Base-by-base conservation (phyloP, 2,888 invertebrate genomes). In the Agrochola circellaris region DNA sequence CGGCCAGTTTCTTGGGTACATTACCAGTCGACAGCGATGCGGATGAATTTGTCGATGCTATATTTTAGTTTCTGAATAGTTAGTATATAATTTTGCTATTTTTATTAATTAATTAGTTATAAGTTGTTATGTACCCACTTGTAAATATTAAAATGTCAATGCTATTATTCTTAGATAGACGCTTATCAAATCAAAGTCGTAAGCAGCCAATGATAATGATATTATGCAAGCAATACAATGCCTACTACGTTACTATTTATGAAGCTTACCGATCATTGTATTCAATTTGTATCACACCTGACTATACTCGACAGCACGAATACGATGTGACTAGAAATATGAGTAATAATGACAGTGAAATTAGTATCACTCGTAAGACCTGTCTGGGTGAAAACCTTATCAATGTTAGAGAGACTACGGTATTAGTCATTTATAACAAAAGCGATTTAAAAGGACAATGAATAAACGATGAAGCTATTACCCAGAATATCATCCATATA, bases 221-320 rank as follows among this genome's bases (percentile, higher is more conserved):
- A 72, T 61, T 66, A 72, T 58, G 71, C 75, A 80, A 83, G 70
- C 58, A 66, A 61, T 48, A 73, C 58, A 66, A 61, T 48, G 56
- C 15, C 51, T 60, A 68, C 34, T 54, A 75, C 17, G 51, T 56
- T 61, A 64, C 69, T 68, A 73, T 80, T 60, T 77, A 73, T 42
- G 70, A 70, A 45, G 20, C 20, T 42, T n/a, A 62, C n/a, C 8
- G 34, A 51, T n/a, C 34, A 77, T 84, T 84, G 73, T 73, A 72
- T 81, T 75, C 76, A 76, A 71, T 73, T 51, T n/a, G 70, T 71
- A 56, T 51, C 23, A 23, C 71, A 77, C 68, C 38, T 72, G 71
- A 34, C n/a, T 9, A 58, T 65, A 42, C 15, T 7, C 20, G 20
- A 74, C 48, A 82, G 66, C n/a, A 48, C 11, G n/a, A 13, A 30